These are phyloP conservation scores for Rhopalosiphum maidis DNA, from an alignment of 1,140 invertebrate genomes.

Conservation along the genomic window DNA sequence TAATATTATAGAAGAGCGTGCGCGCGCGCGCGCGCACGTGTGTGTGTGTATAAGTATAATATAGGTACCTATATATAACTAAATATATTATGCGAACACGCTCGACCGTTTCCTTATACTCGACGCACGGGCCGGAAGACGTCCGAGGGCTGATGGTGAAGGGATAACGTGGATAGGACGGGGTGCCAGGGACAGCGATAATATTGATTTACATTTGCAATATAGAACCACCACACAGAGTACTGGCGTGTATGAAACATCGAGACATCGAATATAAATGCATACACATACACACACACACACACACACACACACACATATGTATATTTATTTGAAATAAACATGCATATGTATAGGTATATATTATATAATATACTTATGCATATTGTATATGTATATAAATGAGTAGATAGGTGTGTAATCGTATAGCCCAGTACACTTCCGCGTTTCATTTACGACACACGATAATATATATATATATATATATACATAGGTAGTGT, in stretches of 20 bases:
- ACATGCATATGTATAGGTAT: too few species aligned
- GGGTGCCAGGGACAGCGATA: neutral
- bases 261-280: neutral
- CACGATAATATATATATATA: neutral
- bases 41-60: neutral
- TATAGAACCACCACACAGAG: neutral
- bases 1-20: neutral
- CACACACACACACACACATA: neutral
- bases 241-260: neutral
- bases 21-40: too few species aligned
- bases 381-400: neutral
- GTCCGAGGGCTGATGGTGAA: neutral
- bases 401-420: neutral
- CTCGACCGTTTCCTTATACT: neutral
- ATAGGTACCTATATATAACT: neutral
- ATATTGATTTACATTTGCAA: slow-evolving; percentile 15
- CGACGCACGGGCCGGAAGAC: neutral
- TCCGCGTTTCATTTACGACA: neutral
- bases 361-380: too few species aligned
- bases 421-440: neutral
- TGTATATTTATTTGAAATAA: neutral
- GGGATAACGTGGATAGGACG: neutral
- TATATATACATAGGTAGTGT: too few species aligned
- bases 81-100: neutral
- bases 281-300: neutral